Evolutionary conservation across 2,888 invertebrate species (phyloP), one percentile per base, ranked within the genome.

Genomic region (Drosophila anomelani): DNA sequence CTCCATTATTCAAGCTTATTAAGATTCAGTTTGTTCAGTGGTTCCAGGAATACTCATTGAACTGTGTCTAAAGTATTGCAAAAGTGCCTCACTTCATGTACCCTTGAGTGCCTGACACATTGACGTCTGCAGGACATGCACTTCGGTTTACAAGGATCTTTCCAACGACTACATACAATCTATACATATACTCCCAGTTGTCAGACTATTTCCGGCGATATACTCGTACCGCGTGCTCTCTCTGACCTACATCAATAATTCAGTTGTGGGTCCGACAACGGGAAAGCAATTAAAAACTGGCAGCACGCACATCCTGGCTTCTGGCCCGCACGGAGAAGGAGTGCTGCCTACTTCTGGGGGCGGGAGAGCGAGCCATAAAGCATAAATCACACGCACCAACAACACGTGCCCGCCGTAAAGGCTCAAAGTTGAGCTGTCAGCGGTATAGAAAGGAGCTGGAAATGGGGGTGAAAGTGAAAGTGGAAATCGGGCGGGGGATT

Each of bases 241-340:
- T 60, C 57, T 78, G 77, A 83, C 84, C 86, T 86, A 77, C 63
- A 79, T 86, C 86, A 83, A 86, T 86, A 88, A 79, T 77, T 85
- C 76, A 79, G 75, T 64, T 70, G 75, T 76, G 74, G 59, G 66
- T 61, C 55, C 64, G 78, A 60, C 84, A 63, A 23, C 69, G 71
- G 72, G 41, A 70, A 58, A 73, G 73, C 73, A 88, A 85, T 85
- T 85, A 85, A 83, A 85, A 85, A 88, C 88, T 81, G 67, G 76
- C 54, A 53, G 86, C 88, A 85, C 85, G 85, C 75, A 75, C 75
- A 63, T 61, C 54, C 34, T 53, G 54, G 34, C 55, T 12, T 44
- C 36, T 41, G 47, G 49, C 17, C 10, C 36, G 15, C 51, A 36
- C 10, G 44, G 59, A 68, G 32, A 54, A 58, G 61, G 47, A 43